phyloP scores from a whole-genome alignment of 1,140 invertebrate genomes.

The Stegodyphus mimosarum region DNA sequence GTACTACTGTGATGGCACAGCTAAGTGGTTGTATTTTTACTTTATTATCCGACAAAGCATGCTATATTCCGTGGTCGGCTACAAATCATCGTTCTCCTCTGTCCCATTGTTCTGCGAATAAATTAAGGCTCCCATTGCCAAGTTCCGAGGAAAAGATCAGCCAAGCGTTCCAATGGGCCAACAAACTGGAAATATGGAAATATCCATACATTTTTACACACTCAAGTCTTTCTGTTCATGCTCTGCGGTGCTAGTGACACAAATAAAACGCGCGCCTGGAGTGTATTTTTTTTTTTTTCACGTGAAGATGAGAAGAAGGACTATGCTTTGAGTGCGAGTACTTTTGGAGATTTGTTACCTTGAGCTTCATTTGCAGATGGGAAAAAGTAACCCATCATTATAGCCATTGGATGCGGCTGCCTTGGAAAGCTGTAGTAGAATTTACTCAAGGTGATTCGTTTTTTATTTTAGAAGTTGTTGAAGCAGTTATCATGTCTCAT shows the following conservation, averaged over 20 bases:
- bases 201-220: neutral
- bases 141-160: neutral
- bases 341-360: neutral
- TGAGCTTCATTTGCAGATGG: too few species aligned
- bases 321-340: neutral
- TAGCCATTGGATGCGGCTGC: neutral
- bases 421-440: neutral
- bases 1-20: too few species aligned
- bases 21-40: too few species aligned
- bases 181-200: slow-evolving; percentile 27
- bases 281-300: neutral
- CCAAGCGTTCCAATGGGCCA: slow-evolving; percentile 12
- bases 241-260: slow-evolving; percentile 28
- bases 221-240: neutral
- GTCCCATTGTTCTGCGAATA: slow-evolving; percentile 18
- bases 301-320: neutral
- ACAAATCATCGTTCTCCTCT: too few species aligned
- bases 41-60: too few species aligned
- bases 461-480: neutral
- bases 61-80: too few species aligned
- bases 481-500: too few species aligned
- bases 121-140: neutral
- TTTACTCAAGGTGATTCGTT: neutral
- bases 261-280: slow-evolving; percentile 24
- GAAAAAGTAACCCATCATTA: neutral